Evolutionary conservation across 2,797 vertebrate species (phyloP), one percentile per base, ranked within the genome.

Genomic region (Acestrorhynchus altus): DNA sequence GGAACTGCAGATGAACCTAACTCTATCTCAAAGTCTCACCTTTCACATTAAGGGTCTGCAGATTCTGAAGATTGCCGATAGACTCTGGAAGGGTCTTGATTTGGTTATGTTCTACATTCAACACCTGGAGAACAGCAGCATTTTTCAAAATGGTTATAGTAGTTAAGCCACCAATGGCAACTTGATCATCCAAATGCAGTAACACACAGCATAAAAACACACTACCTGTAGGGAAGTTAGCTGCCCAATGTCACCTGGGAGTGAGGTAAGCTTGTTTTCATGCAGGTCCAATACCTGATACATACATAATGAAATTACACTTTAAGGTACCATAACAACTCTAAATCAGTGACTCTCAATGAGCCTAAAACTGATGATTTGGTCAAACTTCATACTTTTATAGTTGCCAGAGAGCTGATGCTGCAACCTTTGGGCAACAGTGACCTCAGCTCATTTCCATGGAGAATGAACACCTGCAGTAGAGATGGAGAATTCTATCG

Each of bases 201-300:
- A 35, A 42, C 12, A 69, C 20, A 4, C 18, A 51, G 8, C 8
- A 24, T 12, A 7, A 4, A 4, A 18, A 59, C 13, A 28, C 22
- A 22, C 59, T 76, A 98, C 98, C 96, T 97, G 96, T 20, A 99
- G 92, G 35, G 89, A 90, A 0, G 83, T 68, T 81, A 99, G 90
- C 76, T 94, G 95, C 10, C 96, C 96, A 0, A 97, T 90, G 47
- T 97, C 95, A 15, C 93, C 93, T 11, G 97, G 96, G 72, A 99
- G 95, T 0, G 90, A 91, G 0, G 86, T 83, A 68, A 99, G 90
- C 83, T 95, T 95, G 84, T 99, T 99, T 63, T 96, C 90, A 11
- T 98, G 97, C 59, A 99, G 90, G 85, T 99, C 98, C 77, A 99
- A 90, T 80, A 99, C 96, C 98, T 99, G 86, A 3, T 44, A 4